Base-by-base conservation (phyloP, 2,797 vertebrate genomes). In the Malacoraja senta region DNA sequence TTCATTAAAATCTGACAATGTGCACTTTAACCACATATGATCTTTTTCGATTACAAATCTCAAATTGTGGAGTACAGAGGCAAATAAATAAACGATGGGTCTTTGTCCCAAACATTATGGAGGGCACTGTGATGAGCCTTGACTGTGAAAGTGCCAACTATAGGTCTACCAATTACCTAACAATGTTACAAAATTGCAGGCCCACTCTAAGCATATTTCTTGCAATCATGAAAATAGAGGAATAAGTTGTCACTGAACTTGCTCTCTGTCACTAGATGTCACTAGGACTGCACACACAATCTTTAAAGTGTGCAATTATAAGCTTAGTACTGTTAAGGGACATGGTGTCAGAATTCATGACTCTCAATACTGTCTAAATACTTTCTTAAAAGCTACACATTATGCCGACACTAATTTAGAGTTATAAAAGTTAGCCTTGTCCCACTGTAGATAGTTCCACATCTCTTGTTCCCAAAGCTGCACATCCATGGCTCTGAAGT, bases 251-350 rank as follows among this genome's bases (percentile, higher is more conserved):
- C 84, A 9, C n/a, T 68, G 61, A 88, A 88, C 63, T 35, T 88
- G 15, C n/a, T 35, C 17, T 58, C 53, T 83, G 44, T 83, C 80
- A 83, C 80, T 88, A 84, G 53, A 84, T 84, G 81, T 84, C 63
- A 86, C 58, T 63, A 63, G 83, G 19, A 32, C 13, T 21, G 12
- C 29, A 65, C 58, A 63, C 15, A 32, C 13, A 21, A 63, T 65
- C 32, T 65, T 35, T n/a, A 88, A 88, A 88, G 84, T 19, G 13
- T 65, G n/a, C n/a, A 35, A 68, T 1, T 84, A 29, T 61, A 13
- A 84, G 1, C 26, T n/a, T 84, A 8, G 9, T 6, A 88, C 17
- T 35, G 2, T 21, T 88, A 10, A 35, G 17, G 7, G n/a, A 8
- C 9, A 35, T n/a, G 44, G 44, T 86, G 17, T 68, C 63, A 68